These are phyloP conservation scores for Muschampia plurimacula DNA, from an alignment of 2,888 invertebrate genomes.

Conservation along the genomic window DNA sequence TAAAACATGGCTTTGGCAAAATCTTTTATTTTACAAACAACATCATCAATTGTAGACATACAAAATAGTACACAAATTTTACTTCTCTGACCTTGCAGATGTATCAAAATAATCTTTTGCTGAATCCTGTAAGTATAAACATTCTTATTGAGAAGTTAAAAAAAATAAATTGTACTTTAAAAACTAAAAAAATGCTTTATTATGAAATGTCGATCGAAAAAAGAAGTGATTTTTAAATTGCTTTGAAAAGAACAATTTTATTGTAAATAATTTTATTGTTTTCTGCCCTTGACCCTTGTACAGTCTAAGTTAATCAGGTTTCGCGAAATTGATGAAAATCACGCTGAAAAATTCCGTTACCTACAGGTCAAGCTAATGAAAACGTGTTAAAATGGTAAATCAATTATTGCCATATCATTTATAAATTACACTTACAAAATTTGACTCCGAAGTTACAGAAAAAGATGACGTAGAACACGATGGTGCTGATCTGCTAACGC, in stretches of 20 bases:
- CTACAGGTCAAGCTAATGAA: too few relatives aligned
- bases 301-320: not conserved
- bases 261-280: too few relatives aligned
- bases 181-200: too few relatives aligned
- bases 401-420: not conserved
- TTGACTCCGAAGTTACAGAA: conserved; percentile 50
- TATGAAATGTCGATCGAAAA: too few relatives aligned
- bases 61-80: not conserved
- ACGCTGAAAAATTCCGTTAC: too few relatives aligned
- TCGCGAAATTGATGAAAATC: too few relatives aligned
- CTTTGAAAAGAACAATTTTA: too few relatives aligned
- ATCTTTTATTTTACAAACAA: conserved; percentile 13
- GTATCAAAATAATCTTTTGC: conserved; percentile 30
- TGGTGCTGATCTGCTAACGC: conserved; percentile 52
- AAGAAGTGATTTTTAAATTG: too few relatives aligned
- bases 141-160: not conserved
- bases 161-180: too few relatives aligned
- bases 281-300: too few relatives aligned
- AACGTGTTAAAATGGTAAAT: too few relatives aligned
- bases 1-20: not conserved
- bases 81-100: not conserved
- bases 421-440: conserved; percentile 53
- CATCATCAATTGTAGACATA: not conserved
- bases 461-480: conserved; percentile 56
- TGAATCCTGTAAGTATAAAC: conserved; percentile 43